Evolutionary conservation across 2,797 vertebrate genomes (phyloP).

Genomic region (Sitta carolinensis): DNA sequence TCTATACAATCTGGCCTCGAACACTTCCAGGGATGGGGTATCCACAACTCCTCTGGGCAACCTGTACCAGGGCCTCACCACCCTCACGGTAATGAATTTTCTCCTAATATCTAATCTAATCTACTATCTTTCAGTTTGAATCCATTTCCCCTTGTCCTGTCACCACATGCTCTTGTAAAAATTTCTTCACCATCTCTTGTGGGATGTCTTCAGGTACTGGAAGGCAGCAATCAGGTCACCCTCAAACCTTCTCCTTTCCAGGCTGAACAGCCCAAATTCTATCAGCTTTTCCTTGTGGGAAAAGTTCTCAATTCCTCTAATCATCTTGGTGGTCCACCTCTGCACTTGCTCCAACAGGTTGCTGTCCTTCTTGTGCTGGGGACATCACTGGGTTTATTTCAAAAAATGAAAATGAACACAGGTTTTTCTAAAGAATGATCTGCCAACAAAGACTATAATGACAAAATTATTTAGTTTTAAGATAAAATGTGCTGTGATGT

Average conservation of each 20-base stretch:
- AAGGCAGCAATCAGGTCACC: neutral
- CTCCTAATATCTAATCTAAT: neutral
- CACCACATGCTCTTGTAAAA: neutral
- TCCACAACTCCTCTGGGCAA: neutral
- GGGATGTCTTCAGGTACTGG: neutral
- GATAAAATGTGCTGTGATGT: neutral
- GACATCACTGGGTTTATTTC: neutral
- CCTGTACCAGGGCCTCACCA: neutral
- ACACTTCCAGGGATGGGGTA: neutral
- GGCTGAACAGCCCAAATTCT: neutral
- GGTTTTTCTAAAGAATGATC: neutral
- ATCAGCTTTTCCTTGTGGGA: neutral
- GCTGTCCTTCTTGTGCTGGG: neutral
- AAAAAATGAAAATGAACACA: neutral
- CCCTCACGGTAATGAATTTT: neutral
- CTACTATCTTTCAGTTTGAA: neutral
- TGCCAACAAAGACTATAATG: neutral
- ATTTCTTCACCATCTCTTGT: neutral
- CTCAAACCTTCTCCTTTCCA: neutral
- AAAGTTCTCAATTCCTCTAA: neutral
- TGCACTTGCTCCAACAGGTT: neutral
- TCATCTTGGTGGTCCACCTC: neutral
- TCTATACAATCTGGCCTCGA: neutral
- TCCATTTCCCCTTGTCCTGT: neutral
- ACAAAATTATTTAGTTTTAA: neutral